phyloP scores from a whole-genome alignment of 2,797 vertebrate genomes.

The Australoheros facetus region DNA sequence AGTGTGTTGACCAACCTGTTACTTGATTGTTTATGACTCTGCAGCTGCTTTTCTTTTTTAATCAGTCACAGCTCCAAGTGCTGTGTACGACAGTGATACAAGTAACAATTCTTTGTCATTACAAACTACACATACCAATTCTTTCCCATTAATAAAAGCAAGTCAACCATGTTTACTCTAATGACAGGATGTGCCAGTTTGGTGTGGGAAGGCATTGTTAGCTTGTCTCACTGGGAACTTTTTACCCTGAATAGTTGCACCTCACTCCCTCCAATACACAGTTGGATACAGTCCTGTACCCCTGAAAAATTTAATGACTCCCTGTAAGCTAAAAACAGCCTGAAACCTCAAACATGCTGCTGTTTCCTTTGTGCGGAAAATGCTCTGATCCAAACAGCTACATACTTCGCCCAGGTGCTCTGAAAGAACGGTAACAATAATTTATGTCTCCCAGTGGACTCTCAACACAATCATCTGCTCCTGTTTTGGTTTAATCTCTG shows the following conservation, averaged over 20 bases:
- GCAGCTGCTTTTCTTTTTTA: background rate
- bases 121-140: background rate
- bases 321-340: conserved; percentile 1
- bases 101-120: background rate
- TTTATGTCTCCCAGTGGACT: background rate
- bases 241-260: background rate
- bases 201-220: background rate
- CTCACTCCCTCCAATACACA: background rate
- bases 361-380: background rate
- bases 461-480: background rate
- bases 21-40: no score
- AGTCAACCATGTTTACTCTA: background rate
- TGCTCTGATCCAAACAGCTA: background rate
- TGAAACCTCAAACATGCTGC: background rate
- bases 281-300: background rate
- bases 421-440: background rate
- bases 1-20: background rate
- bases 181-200: background rate
- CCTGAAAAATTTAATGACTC: background rate
- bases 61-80: background rate
- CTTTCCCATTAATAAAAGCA: background rate
- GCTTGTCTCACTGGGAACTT: background rate
- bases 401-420: background rate
- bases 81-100: background rate
- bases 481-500: background rate